Evolutionary conservation across 2,888 invertebrate genomes (phyloP).

Genomic region (Zygothrica quintamaculata): DNA sequence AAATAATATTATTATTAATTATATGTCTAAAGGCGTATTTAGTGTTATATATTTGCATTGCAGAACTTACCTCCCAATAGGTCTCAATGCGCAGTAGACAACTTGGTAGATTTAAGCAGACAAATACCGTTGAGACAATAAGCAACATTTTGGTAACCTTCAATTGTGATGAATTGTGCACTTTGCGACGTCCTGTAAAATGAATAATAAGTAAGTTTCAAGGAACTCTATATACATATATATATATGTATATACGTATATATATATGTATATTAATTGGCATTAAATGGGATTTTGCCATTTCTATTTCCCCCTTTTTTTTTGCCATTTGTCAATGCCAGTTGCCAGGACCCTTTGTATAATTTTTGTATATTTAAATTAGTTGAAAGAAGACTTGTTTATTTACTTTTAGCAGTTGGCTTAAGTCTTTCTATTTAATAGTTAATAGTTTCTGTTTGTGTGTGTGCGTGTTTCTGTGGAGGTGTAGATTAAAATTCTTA

Average conservation of each 20-base stretch:
- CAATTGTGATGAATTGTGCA: constrained; percentile 86
- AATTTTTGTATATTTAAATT: too few species aligned
- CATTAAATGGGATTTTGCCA: background rate
- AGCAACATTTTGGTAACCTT: constrained; percentile 93
- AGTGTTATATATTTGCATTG: too few species aligned
- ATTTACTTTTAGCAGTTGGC: too few species aligned
- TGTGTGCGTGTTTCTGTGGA: too few species aligned
- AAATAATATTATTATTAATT: too few species aligned
- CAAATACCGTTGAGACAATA: constrained; percentile 91
- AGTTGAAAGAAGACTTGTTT: too few species aligned
- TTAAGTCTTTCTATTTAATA: too few species aligned
- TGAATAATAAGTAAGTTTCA: background rate
- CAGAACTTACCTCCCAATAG: constrained; percentile 86
- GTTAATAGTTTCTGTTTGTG: too few species aligned
- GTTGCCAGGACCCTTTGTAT: too few species aligned
- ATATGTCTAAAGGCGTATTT: too few species aligned
- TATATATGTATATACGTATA: background rate
- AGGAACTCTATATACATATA: background rate
- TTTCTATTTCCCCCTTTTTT: too few species aligned
- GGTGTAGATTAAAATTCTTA: constrained; percentile 20
- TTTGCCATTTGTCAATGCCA: too few species aligned
- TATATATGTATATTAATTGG: background rate
- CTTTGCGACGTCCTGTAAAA: constrained; percentile 80
- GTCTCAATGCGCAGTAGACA: constrained; percentile 89
- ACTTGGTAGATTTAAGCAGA: constrained; percentile 91